A percentile compares a stretch with the other conserved stretches of the same genome.
These are phyloP conservation scores for Procambarus clarkii DNA, from an alignment of 1,140 invertebrate species.

Conservation along the genomic window DNA sequence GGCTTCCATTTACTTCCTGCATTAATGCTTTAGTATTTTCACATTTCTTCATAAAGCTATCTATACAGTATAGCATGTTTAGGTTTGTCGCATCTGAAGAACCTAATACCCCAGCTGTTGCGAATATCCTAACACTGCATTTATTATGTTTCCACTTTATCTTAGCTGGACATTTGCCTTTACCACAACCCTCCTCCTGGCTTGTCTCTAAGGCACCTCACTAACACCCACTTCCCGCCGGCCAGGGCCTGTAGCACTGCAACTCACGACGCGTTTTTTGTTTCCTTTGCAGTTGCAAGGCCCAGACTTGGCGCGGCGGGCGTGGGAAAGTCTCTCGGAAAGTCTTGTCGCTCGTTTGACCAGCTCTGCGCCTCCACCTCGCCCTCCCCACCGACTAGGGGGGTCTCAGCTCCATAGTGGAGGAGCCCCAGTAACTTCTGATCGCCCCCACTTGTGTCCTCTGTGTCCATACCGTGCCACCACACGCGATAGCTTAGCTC, in stretches of 20 bases:
- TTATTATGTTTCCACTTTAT: background rate
- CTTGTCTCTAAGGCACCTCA: background rate
- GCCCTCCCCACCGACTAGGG: background rate
- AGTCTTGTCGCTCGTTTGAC: constrained; percentile 42
- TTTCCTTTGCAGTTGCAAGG: constrained; percentile 67
- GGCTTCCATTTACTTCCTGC: background rate
- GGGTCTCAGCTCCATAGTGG: background rate
- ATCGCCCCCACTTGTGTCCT: constrained; percentile 78
- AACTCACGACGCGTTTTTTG: constrained; percentile 55
- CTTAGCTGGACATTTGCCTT: background rate
- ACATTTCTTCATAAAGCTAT: background rate
- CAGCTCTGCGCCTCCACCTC: background rate
- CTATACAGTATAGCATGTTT: background rate
- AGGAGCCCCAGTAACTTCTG: constrained; percentile 14
- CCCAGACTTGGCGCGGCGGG: constrained; percentile 59
- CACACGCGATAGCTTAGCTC: constrained; percentile 79
- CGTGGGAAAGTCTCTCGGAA: constrained; percentile 56
- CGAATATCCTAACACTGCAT: background rate
- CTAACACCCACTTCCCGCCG: constrained; percentile 5
- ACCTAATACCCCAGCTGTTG: background rate
- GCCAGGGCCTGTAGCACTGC: constrained; percentile 32
- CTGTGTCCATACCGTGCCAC: constrained; percentile 80
- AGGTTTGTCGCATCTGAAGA: background rate
- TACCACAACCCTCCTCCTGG: background rate
- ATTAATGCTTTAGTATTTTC: background rate